Conservation (phyloP, 2,797 vertebrate genomes). For the Rhadinocentrus ornatus region DNA sequence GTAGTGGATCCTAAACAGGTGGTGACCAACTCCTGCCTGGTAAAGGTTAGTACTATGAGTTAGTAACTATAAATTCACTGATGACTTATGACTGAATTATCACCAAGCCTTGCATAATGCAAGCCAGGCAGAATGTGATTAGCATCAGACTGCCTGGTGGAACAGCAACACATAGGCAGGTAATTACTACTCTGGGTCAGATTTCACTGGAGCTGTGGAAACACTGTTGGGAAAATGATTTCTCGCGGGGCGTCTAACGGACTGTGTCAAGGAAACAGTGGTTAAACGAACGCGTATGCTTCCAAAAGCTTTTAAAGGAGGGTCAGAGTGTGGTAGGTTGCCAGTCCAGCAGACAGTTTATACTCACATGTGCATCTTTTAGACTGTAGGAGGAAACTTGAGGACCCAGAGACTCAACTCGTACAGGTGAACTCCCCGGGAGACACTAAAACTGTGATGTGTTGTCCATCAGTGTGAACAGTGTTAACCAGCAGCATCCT, state of each 20-base stretch:
- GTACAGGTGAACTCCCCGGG: too few relatives aligned
- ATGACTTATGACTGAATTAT: not conserved
- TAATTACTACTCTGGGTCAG: not conserved
- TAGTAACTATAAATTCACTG: not conserved
- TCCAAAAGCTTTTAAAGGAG: not conserved
- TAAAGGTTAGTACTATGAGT: constrained; percentile 88
- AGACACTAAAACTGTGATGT: not conserved
- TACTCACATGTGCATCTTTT: not conserved
- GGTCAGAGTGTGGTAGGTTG: too few relatives aligned
- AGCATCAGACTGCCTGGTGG: not conserved
- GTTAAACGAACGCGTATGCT: not conserved
- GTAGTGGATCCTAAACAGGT: constrained; percentile 97
- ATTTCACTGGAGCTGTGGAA: not conserved
- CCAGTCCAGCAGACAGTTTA: not conserved
- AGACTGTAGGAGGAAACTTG: not conserved
- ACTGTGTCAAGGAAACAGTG: too few relatives aligned
- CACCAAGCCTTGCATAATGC: not conserved
- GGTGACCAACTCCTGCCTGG: constrained; percentile 96
- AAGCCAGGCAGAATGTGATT: not conserved
- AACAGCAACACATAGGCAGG: not conserved
- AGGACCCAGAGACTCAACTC: too few relatives aligned
- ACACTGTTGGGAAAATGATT: not conserved
- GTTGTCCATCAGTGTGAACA: too few relatives aligned
- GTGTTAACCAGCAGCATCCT: too few relatives aligned
- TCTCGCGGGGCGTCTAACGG: not conserved